phyloP scores from a whole-genome alignment of 2,113 vertebrate genomes.

The Emberiza fucata region DNA sequence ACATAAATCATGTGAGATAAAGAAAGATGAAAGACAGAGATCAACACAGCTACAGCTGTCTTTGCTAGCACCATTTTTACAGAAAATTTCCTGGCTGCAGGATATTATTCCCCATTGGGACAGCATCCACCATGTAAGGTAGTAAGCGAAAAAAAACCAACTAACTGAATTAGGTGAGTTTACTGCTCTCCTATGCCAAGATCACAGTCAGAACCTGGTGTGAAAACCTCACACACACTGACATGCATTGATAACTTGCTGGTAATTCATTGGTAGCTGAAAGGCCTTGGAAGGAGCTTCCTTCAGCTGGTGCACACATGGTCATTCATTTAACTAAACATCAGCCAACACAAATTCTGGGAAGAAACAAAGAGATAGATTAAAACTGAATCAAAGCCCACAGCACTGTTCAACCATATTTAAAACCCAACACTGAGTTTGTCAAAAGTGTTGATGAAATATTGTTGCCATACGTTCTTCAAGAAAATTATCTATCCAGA shows the following conservation, averaged over 20 bases:
- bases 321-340: neutral
- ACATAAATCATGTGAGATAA: neutral
- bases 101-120: neutral
- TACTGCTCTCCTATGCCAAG: neutral
- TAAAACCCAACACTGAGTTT: neutral
- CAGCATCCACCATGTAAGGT: neutral
- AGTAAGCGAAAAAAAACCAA: neutral
- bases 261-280: neutral
- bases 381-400: neutral
- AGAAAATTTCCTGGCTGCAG: neutral
- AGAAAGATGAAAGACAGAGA: neutral
- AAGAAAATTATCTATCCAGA: neutral
- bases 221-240: neutral
- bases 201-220: neutral
- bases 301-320: neutral
- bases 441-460: neutral
- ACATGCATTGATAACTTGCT: neutral
- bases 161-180: neutral
- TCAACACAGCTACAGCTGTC: neutral
- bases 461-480: neutral
- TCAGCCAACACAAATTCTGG: neutral
- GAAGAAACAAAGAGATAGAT: neutral
- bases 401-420: neutral
- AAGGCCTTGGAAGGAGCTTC: neutral
- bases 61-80: neutral